Base-by-base conservation (phyloP, 2,888 invertebrate species). In the Octonoba sinensis region DNA sequence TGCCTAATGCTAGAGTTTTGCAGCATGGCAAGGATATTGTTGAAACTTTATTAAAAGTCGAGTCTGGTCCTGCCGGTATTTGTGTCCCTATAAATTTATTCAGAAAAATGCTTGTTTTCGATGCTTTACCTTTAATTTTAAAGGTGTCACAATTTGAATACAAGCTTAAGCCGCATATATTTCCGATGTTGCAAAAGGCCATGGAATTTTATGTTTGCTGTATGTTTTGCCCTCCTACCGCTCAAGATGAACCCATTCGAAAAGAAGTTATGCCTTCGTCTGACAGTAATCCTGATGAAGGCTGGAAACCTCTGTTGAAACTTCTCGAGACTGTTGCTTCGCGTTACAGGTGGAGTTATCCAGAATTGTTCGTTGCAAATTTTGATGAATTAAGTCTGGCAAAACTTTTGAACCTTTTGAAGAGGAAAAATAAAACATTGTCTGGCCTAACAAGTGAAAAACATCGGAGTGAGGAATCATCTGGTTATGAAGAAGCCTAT, bases 91-190 rank as follows among this genome's bases (percentile, higher is more conserved):
- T 82, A 16, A 82, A 82, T 44, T 57, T 54, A 2, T 82, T 75
- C 44, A 47, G 81, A 16, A 82, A 82, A 49, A 74, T 83, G 78
- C 67, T 76, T 89, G 95, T 96, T 3, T 95, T 94, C 85, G 96
- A 96, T 88, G 93, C 95, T 15, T 89, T 96, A 71, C 96, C 96
- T 0, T 89, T 96, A 74, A 91, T 96, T 60, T 91, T 92, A 84
- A 91, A 91, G 69, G 89, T 88, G 66, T 88, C 88, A 18, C 89
- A 89, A 62, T 88, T 91, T 18, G 91, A 92, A 75, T 90, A 94
- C 83, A 92, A 92, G 75, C 90, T 92, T 51, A 91, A 93, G 86
- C 89, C 93, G 74, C n/a, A n/a, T n/a, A 89, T 94, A 78, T 92
- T 93, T 85, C 91, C 93, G 84, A 89, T 95, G 84, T 89, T 95